phyloP scores from a whole-genome alignment of 2,797 vertebrate genomes.

The Microctenopoma stevenorrisi region DNA sequence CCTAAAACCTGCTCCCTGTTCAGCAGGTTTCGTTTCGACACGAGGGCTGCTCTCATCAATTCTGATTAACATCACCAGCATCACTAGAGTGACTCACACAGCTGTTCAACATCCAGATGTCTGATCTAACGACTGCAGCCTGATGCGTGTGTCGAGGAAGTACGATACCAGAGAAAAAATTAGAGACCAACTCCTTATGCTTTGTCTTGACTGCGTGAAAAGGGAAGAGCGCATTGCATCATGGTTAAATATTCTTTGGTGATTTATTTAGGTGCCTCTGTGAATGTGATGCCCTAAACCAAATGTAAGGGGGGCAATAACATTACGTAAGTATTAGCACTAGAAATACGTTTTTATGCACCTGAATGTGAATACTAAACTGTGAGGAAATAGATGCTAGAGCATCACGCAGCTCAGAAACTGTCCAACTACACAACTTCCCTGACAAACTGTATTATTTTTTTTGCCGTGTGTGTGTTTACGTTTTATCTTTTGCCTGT shows the following conservation, averaged over 20 bases:
- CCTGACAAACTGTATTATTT: background rate
- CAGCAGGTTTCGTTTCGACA: constrained; percentile 70
- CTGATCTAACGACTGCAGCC: constrained; percentile 29
- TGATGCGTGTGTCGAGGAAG: constrained; percentile 15
- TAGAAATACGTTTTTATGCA: constrained; percentile 18
- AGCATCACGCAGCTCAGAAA: constrained; percentile 13
- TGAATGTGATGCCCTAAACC: background rate
- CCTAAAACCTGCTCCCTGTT: constrained; percentile 62
- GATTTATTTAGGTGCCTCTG: too few relatives aligned
- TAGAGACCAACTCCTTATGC: background rate
- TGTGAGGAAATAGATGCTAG: too few relatives aligned
- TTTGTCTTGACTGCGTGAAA: too few relatives aligned
- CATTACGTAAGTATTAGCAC: background rate
- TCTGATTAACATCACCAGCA: constrained; percentile 69
- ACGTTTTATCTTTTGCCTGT: background rate
- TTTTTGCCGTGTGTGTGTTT: background rate
- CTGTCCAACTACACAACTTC: constrained; percentile 5
- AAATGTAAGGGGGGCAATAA: background rate
- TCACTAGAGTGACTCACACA: constrained; percentile 55
- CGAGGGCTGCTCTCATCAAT: constrained; percentile 73
- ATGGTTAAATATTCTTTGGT: too few relatives aligned
- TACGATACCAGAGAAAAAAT: constrained; percentile 21
- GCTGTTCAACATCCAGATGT: constrained; percentile 55
- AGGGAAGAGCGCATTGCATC: too few relatives aligned
- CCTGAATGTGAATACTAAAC: too few relatives aligned